Conservation (phyloP, 2,113 vertebrate genomes). For the Thymallus thymallus region DNA sequence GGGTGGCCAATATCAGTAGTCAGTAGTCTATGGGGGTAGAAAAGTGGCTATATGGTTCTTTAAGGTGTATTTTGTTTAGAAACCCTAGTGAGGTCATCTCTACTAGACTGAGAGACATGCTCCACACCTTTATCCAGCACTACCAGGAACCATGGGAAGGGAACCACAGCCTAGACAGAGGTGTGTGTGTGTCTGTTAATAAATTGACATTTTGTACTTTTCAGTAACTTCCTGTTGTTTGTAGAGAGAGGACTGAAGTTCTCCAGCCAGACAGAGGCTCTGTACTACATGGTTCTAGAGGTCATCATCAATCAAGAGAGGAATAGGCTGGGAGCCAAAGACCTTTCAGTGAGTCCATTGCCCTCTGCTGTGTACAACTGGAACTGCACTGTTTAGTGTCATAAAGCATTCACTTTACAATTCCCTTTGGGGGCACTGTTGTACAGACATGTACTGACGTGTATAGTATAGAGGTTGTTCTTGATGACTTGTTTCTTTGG, state of each 20-base stretch:
- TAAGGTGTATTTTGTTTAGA: slow-evolving; percentile 51
- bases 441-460: background rate
- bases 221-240: slow-evolving; percentile 13
- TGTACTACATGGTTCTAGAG: slow-evolving; percentile 86
- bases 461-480: background rate
- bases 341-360: slow-evolving; percentile 80
- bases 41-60: background rate
- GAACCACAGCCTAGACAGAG: slow-evolving; percentile 26
- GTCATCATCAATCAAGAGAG: slow-evolving; percentile 76
- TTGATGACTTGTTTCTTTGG: slow-evolving; percentile 30
- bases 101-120: slow-evolving; percentile 78
- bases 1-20: no score
- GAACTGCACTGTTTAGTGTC: slow-evolving; percentile 9
- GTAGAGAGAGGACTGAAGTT: slow-evolving; percentile 78
- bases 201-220: background rate
- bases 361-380: slow-evolving; percentile 39
- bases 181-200: background rate
- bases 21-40: no score
- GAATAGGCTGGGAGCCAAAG: slow-evolving; percentile 68
- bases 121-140: slow-evolving; percentile 76
- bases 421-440: background rate
- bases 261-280: slow-evolving; percentile 73
- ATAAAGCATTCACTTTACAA: background rate
- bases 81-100: slow-evolving; percentile 78
- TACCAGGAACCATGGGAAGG: slow-evolving; percentile 56